A percentile compares a stretch with the other conserved stretches of the same genome.
Evolutionary conservation across 2,888 invertebrate genomes (phyloP).

Genomic region (Eristalinus aeneus): DNA sequence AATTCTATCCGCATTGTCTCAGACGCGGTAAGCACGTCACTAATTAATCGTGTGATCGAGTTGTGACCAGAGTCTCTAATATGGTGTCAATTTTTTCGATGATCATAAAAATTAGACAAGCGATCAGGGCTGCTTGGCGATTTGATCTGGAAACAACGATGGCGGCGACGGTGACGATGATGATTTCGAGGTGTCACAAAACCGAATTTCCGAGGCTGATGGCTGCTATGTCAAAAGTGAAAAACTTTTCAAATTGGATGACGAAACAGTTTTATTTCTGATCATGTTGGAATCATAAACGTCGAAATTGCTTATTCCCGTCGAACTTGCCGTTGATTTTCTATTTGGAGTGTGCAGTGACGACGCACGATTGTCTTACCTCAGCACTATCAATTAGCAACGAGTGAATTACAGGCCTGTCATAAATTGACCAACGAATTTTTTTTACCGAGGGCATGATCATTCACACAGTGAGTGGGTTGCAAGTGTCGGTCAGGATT

Average conservation of each 20-base stretch:
- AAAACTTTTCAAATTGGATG: conserved; percentile 24
- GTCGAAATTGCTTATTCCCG: background rate
- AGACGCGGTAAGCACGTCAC: conserved; percentile 47
- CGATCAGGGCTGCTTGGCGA: conserved; percentile 7
- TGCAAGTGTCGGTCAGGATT: background rate
- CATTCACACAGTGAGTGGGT: background rate
- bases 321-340: background rate
- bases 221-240: background rate
- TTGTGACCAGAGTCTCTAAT: conserved; percentile 40
- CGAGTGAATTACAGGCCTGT: background rate
- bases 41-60: conserved; percentile 63
- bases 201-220: background rate
- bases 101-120: background rate
- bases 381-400: conserved; percentile 33
- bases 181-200: conserved; percentile 6
- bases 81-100: conserved; percentile 22
- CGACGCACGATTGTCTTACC: background rate
- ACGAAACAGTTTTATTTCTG: conserved; percentile 32
- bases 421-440: conserved; percentile 26
- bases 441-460: conserved; percentile 31
- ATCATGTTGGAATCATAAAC: conserved; percentile 5
- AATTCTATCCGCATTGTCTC: conserved; percentile 43
- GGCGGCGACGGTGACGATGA: background rate
- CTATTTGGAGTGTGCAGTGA: background rate
- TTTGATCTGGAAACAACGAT: background rate